Evolutionary conservation across 2,888 invertebrate genomes (phyloP), one percentile per base, ranked within the genome.

Genomic region (Lutraria lutraria): DNA sequence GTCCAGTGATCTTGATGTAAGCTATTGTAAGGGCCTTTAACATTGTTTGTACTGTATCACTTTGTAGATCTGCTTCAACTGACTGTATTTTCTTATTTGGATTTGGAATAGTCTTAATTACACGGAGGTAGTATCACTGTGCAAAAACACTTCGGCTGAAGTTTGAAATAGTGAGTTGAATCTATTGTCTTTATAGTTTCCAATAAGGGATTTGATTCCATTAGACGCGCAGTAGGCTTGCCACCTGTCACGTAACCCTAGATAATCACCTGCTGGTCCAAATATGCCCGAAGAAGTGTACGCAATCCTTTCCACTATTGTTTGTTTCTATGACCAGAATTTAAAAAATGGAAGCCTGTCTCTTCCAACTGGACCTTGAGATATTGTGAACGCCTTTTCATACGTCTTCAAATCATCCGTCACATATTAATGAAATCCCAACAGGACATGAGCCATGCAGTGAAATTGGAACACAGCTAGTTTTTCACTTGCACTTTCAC

Each of bases 181-280:
- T 2, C 56, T 3, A 56, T 56, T 56, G 21, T 56, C 56, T 21
- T 56, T 56, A 2, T 56, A 56, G 56, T 56, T 56, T 3, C 56
- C 56, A 10, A 56, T 56, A 56, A 56, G 56, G 6, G 56, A 56
- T 21, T 56, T 56, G 19, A 56, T 2, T 19, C 56, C 56, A 56
- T 56, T 56, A 19, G 56, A 3, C 13, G 56, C 56, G 21, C 56
- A 56, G 21, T 56, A 12, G 21, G 56, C 56, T 21, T 54, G 19
- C 56, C 56, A 76, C 34, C 76, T 76, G 76, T 76, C 76, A 76
- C 76, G 76, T 76, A 31, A 31, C 15, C 76, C 76, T 10, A 31
- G 6, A 16, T 76, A 25, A 34, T 76, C 76, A 34, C 34, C 76
- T n/a, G 8, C 76, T 16, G 76, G 76, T 34, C 8, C 76, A 76